These are phyloP conservation scores for Rhabdophis nuchalis DNA, from an alignment of 2,797 vertebrate species.

Conservation along the genomic window DNA sequence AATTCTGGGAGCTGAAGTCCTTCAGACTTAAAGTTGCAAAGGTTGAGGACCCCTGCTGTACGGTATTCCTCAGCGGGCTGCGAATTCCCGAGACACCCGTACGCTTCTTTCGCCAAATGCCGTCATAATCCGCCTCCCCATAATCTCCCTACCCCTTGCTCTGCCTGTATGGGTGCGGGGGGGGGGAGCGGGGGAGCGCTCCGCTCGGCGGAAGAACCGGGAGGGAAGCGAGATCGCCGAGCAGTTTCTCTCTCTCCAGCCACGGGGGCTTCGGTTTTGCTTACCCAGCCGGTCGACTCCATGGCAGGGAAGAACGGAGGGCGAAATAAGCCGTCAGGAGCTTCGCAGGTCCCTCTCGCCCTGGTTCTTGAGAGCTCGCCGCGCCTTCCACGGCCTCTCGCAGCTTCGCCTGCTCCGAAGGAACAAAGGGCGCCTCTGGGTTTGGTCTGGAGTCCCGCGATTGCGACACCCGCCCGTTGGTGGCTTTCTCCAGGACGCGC, in stretches of 20 bases:
- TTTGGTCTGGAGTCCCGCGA: no score
- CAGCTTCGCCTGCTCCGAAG: background rate
- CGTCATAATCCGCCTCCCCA: background rate
- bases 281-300: background rate
- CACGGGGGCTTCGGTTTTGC: background rate
- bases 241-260: background rate
- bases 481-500: background rate
- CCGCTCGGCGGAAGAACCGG: background rate
- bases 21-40: no score
- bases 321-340: background rate
- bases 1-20: no score
- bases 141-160: background rate
- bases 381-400: no score
- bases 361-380: fast-evolving
- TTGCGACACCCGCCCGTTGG: background rate
- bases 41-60: no score
- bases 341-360: fast-evolving
- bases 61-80: background rate
- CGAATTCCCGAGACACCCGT: background rate
- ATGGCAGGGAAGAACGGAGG: background rate
- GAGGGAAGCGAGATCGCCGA: background rate
- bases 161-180: background rate
- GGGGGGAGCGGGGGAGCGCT: background rate
- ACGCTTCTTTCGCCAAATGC: background rate
- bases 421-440: background rate